Evolutionary conservation across 1,140 invertebrate species (phyloP).

Genomic region (Coptotermes formosanus): DNA sequence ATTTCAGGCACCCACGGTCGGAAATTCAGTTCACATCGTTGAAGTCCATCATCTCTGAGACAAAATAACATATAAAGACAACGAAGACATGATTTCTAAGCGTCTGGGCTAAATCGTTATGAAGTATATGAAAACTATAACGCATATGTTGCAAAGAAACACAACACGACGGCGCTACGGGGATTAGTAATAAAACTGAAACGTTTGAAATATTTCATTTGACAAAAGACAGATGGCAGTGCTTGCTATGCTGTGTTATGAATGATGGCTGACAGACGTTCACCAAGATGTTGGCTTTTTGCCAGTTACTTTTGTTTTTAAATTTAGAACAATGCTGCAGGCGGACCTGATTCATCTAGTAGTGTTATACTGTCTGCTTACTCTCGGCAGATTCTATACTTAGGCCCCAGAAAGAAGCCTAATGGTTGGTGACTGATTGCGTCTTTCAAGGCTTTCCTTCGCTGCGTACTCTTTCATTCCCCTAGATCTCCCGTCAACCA

Average conservation of each 20-base stretch:
- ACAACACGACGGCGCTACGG: not conserved
- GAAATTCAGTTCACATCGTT: no score
- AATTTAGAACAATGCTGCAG: slow-evolving; percentile 19
- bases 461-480: no score
- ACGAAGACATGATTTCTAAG: no score
- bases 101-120: no score
- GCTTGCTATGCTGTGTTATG: not conserved
- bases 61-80: no score
- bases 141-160: not conserved
- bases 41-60: no score
- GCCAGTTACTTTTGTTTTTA: slow-evolving; percentile 12
- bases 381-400: not conserved
- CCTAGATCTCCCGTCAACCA: no score
- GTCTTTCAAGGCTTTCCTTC: no score
- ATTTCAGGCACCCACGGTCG: no score
- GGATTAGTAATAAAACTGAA: not conserved
- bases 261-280: not conserved
- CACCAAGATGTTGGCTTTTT: not conserved
- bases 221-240: not conserved
- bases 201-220: slow-evolving; percentile 8
- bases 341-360: not conserved
- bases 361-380: not conserved
- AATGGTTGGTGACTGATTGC: no score
- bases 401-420: no score
- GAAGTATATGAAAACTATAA: no score